Evolutionary conservation across 2,888 invertebrate species (phyloP).

Genomic region (Drosophila mercatorum): DNA sequence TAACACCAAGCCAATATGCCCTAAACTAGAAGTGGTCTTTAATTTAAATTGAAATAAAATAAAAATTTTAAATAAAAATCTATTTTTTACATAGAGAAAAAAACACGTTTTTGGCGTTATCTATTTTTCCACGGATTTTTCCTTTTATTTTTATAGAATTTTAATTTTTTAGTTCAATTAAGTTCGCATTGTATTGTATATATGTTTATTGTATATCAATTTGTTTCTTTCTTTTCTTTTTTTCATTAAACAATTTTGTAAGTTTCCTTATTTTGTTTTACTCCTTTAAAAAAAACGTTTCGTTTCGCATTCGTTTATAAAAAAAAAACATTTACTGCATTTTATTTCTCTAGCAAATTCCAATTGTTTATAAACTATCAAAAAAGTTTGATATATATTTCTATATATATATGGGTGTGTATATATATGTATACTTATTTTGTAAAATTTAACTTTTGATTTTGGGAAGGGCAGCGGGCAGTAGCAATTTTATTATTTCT

Average conservation of each 20-base stretch:
- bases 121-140: constrained; percentile 24
- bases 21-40: too few relatives aligned
- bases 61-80: background rate
- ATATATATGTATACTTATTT: constrained; percentile 9
- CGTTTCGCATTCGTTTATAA: constrained; percentile 14
- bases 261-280: constrained; percentile 5
- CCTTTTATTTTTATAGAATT: constrained; percentile 16
- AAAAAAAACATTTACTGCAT: constrained; percentile 29
- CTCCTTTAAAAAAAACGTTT: constrained; percentile 21
- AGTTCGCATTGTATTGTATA: constrained; percentile 24
- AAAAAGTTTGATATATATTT: constrained; percentile 33
- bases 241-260: constrained; percentile 28
- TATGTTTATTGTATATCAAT: constrained; percentile 21
- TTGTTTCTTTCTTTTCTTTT: background rate
- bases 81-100: background rate
- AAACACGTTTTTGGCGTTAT: constrained; percentile 27
- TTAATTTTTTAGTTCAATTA: constrained; percentile 38
- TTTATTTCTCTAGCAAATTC: constrained; percentile 30
- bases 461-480: constrained; percentile 28
- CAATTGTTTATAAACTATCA: constrained; percentile 58
- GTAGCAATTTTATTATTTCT: constrained; percentile 31
- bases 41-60: background rate
- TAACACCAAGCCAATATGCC: too few relatives aligned
- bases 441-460: constrained; percentile 19
- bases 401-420: background rate